Conservation (phyloP, 2,113 vertebrate species). For the Lepus americanus region DNA sequence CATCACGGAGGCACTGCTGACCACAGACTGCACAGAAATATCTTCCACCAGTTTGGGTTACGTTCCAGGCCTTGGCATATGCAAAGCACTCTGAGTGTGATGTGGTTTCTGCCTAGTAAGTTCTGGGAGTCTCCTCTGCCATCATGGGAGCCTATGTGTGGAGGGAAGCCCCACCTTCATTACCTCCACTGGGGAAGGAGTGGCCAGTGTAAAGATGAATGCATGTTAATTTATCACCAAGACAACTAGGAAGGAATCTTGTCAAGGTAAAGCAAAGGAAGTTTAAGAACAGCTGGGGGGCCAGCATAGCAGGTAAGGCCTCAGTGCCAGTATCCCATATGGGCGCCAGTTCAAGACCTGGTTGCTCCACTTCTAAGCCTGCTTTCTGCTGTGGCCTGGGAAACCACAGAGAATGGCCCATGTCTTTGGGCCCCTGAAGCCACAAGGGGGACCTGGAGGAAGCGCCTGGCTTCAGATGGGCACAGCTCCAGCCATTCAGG, state of each 20-base stretch:
- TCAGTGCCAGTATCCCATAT: too few species aligned
- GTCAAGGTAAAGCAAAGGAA: not conserved
- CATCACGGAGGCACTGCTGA: not conserved
- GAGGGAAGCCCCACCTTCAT: not conserved
- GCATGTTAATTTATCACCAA: slow-evolving; percentile 15
- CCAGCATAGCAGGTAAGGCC: too few species aligned
- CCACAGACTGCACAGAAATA: not conserved
- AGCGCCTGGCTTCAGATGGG: too few species aligned
- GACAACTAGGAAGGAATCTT: slow-evolving; percentile 1
- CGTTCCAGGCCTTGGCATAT: not conserved
- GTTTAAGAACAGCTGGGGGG: not conserved
- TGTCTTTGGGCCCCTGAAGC: too few species aligned
- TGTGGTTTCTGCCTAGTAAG: slow-evolving; percentile 34
- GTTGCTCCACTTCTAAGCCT: too few species aligned
- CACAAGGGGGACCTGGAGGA: too few species aligned
- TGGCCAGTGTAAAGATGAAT: not conserved
- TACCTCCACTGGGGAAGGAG: not conserved
- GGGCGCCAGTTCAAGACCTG: too few species aligned
- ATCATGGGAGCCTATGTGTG: not conserved
- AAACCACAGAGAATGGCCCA: too few species aligned
- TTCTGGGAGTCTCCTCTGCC: not conserved
- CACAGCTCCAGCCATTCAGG: too few species aligned
- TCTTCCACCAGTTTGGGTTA: not conserved
- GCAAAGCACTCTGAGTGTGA: not conserved
- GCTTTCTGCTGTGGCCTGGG: too few species aligned